A percentile compares a stretch with the other conserved stretches of the same genome.
phyloP scores from a whole-genome alignment of 2,888 invertebrate genomes.

The Drosophila acutilabella region DNA sequence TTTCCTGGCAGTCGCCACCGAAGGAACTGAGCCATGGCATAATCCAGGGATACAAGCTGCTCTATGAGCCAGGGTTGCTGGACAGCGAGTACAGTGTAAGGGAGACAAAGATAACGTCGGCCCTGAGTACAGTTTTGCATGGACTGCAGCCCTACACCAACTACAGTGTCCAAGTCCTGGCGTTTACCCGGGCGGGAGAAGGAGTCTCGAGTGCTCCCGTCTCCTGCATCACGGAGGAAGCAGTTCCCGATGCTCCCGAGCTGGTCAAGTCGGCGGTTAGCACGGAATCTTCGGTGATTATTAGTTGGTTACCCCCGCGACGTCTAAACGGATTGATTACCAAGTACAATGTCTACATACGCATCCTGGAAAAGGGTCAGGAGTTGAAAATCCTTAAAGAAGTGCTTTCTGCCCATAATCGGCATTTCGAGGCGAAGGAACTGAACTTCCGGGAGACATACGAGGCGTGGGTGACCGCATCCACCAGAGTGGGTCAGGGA shows the following conservation, averaged over 20 bases:
- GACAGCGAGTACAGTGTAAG: conserved; percentile 82
- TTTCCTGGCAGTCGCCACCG: conserved; percentile 90
- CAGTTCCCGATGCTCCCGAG: conserved; percentile 87
- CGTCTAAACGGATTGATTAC: conserved; percentile 88
- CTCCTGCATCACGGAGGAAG: conserved; percentile 87
- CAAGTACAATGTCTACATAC: conserved; percentile 88
- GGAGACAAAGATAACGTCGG: conserved; percentile 87
- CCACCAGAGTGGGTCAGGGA: conserved; percentile 88
- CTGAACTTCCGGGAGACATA: conserved; percentile 86
- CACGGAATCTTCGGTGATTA: conserved; percentile 87
- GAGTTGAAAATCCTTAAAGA: conserved; percentile 86
- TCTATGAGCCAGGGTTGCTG: conserved; percentile 87
- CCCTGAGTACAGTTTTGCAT: conserved; percentile 86
- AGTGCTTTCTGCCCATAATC: conserved; percentile 85
- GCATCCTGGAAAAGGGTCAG: conserved; percentile 86
- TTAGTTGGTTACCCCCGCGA: conserved; percentile 89
- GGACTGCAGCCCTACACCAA: conserved; percentile 88
- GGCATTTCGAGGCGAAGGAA: conserved; percentile 86
- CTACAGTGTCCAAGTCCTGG: conserved; percentile 88
- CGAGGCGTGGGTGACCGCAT: conserved; percentile 88
- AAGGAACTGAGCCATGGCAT: conserved; percentile 88
- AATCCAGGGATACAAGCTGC: conserved; percentile 91
- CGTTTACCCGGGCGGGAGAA: conserved; percentile 88
- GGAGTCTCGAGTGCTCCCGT: conserved; percentile 87
- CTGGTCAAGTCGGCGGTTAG: conserved; percentile 88